Base-by-base conservation (phyloP, 2,888 invertebrate genomes). In the Tortrix viridana region DNA sequence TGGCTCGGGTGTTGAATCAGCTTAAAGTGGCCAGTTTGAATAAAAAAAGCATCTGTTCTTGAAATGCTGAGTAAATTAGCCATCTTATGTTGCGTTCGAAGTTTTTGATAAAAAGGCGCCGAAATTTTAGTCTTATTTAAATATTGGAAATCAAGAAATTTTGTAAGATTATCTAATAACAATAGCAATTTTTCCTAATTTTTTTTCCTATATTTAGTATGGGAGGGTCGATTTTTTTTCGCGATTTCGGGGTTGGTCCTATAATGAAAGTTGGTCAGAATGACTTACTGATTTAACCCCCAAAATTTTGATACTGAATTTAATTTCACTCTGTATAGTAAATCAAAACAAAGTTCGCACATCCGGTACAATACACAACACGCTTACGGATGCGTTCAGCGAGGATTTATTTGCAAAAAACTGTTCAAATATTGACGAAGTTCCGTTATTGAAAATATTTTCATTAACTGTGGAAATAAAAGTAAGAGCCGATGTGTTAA, bases 341-440 rank as follows among this genome's bases (percentile, higher is more conserved):
- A 70, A 65, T 64, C 66, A 66, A 69, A 64, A 63, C 68, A 66
- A 60, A 67, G 63, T 57, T 52, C 65, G 56, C 66, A 59, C 76
- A 78, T 83, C 83, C 84, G 84, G 74, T 52, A 26, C 9, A 9
- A 22, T 16, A 72, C 71, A 26, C 9, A 9, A 22, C 20, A 72
- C 71, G 77, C 74, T 81, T 79, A 83, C 74, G 67, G 82, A 80
- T 75, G 85, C 85, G 82, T 84, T 81, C 81, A 80, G 73, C 70
- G 47, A 65, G 67, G 55, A 56, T 47, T 60, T 65, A 56, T 60
- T 41, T 47, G 9, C 47, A 56, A 47, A 41, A 9, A 18, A 37
- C 16, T 18, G 14, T 56, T 7, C 19, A 50, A 53, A 65, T 62
- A 63, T 72, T 70, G 71, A 75, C 74, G 73, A 78, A 73, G 74